Base-by-base conservation (phyloP, 2,888 invertebrate genomes). In the Heliconius ismenius region DNA sequence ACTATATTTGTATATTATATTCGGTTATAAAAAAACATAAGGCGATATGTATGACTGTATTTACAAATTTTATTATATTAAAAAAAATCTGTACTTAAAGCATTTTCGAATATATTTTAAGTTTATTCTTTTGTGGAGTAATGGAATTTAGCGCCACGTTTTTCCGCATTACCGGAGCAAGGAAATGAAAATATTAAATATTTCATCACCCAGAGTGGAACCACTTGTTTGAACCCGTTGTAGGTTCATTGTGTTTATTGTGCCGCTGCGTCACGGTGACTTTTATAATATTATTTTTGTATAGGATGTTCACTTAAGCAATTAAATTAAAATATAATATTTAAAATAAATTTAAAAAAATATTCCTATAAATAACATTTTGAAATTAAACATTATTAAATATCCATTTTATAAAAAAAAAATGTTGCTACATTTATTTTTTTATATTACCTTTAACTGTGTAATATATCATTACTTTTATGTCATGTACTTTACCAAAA, bases 71-170 rank as follows among this genome's bases (percentile, higher is more conserved):
- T 64, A 64, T 28, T 32, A 18, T 7, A 63, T 26, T 7, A 3
- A 32, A 64, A 49, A 32, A 32, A 32, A 64, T 64, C 64, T 64
- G 36, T 64, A 36, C 64, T 64, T 36, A 32, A 58, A 58, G 21
- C 54, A 58, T 58, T n/a, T 58, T n/a, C 10, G 58, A 58, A n/a
- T n/a, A 58, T 58, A 58, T 58, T 58, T 58, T 58, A 58, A 58
- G n/a, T 58, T 58, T n/a, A n/a, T n/a, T 39, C 36, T 39, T 36
- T 9, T 39, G 36, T 39, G 9, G 36, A 39, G 36, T 39, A 39
- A 39, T 39, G 36, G 36, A 39, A 39, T 39, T 39, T 39, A 2
- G 11, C 7, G 32, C 32, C 32, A 39, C 36, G 36, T 39, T 39
- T 11, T 39, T 1, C 11, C 36, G 9, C 36, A 11, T 39, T 9